Evolutionary conservation across 2,113 vertebrate genomes (phyloP), one percentile per base, ranked within the genome.

Genomic region (Rhadina sibilatrix): DNA sequence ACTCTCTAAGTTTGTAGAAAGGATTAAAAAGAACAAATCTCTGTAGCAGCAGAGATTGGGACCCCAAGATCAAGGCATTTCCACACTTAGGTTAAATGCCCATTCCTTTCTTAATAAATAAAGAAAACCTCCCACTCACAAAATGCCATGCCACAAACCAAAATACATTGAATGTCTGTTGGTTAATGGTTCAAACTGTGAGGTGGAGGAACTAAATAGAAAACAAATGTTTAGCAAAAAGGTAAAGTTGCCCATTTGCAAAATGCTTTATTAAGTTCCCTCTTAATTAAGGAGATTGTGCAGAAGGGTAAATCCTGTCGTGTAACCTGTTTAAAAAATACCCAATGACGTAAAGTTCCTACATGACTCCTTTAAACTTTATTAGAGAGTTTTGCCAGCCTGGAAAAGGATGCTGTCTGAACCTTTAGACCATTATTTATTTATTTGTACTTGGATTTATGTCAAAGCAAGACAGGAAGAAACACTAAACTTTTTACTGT

Each of bases 401-500:
- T 76, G 33, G 70, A 61, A 93, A 93, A 81, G 22, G 25, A 74
- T 71, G n/a, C 35, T 83, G n/a, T 15, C 54, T 89, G 80, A 92
- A 83, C 31, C 18, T 66, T 90, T 80, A 87, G 38, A 52, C 20
- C 11, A 38, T 86, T 89, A 83, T 86, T 92, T 93, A 83, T 93
- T 93, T 91, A 90, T 87, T 96, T 88, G 40, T 70, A 56, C 61
- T 90, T 75, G 63, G 78, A 94, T 84, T 94, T 90, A 83, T 92
- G 93, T 77, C 86, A 92, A 76, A 83, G 24, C 35, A 81, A 93
- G 69, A 90, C 57, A 92, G 76, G 57, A 94, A 95, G 89, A 89
- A 96, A 60, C 89, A 83, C 65, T 90, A 83, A 97, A 90, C 65
- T 90, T 96, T 93, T 92, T 94, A 90, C 79, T 87, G 24, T 96